Evolutionary conservation across 1,140 invertebrate species (phyloP).

Genomic region (Tyrophagus putrescentiae): DNA sequence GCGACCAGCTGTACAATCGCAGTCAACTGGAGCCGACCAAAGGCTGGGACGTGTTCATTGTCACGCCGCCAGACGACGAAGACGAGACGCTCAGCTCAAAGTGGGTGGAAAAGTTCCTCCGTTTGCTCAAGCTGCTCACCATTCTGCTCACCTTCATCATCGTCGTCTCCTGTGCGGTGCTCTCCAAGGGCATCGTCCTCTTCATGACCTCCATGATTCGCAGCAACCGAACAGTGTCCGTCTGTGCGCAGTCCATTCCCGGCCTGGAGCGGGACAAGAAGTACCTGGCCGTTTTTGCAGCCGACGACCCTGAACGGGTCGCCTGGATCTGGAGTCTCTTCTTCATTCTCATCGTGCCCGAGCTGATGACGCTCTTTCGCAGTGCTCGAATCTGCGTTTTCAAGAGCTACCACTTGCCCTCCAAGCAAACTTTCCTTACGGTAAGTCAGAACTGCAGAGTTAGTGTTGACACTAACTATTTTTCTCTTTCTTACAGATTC

Average conservation of each 20-base stretch:
- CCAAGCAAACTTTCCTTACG: constrained; percentile 23
- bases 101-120: constrained; percentile 27
- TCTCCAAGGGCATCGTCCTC: constrained; percentile 33
- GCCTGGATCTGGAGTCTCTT: constrained; percentile 83
- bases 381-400: constrained; percentile 76
- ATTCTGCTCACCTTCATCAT: constrained; percentile 34
- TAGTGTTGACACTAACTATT: not conserved
- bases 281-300: constrained; percentile 22
- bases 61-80: constrained; percentile 68
- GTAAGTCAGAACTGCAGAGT: constrained; percentile 24
- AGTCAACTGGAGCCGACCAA: constrained; percentile 39
- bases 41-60: constrained; percentile 87
- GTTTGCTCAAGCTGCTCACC: constrained; percentile 30
- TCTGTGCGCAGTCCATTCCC: constrained; percentile 27
- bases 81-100: constrained; percentile 38
- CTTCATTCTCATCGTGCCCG: constrained; percentile 67
- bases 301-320: constrained; percentile 50
- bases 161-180: constrained; percentile 31
- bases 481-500: constrained; percentile 23
- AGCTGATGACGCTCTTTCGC: constrained; percentile 67
- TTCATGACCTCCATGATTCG: constrained; percentile 36
- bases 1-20: constrained; percentile 6
- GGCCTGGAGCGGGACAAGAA: constrained; percentile 27
- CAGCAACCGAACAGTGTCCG: constrained; percentile 22
- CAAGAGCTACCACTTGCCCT: constrained; percentile 39